Base-by-base conservation (phyloP, 2,113 vertebrate genomes). In the Macrotus californicus region DNA sequence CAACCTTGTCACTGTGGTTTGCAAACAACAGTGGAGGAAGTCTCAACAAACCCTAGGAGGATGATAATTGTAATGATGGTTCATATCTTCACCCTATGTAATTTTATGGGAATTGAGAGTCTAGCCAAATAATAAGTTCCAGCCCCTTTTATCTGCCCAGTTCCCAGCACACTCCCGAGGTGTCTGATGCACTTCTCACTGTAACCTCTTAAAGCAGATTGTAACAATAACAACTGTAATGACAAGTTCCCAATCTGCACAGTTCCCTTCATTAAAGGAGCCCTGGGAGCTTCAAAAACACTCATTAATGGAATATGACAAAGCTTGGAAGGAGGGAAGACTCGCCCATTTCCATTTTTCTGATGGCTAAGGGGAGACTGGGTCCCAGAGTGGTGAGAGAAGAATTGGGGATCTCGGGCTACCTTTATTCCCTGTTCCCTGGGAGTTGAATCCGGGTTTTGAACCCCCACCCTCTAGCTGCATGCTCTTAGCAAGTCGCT, bases 51-150 rank as follows among this genome's bases (percentile, higher is more conserved):
- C 75, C 79, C 89, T 96, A 66, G 36, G 73, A 97, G 93, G 82
- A 82, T 2, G 96, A 93, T 97, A 96, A 97, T 96, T 97, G 96
- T 94, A 97, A 97, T 96, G 96, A 97, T 91, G 94, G 96, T 85
- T 97, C 95, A 59, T 96, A 97, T 97, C 95, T 95, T 97, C 96
- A 94, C 94, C 96, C 96, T 96, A 91, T 96, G 97, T 97, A 97
- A 97, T 97, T 97, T 97, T 96, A 97, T 96, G 96, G 96, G 94
- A 97, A 97, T 97, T 91, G 93, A 96, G 86, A 95, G 96, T 97
- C 96, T 95, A 95, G 96, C 95, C 93, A 97, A 97, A 97, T 97
- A 97, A 97, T 97, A 97, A 97, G 96, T 95, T 95, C 89, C 89
- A 95, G 94, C 91, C 91, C 82, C 94, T 97, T 97, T 97, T 95